These are phyloP conservation scores for Gallinago jamesoni DNA, from an alignment of 2,113 vertebrate species.

Conservation along the genomic window DNA sequence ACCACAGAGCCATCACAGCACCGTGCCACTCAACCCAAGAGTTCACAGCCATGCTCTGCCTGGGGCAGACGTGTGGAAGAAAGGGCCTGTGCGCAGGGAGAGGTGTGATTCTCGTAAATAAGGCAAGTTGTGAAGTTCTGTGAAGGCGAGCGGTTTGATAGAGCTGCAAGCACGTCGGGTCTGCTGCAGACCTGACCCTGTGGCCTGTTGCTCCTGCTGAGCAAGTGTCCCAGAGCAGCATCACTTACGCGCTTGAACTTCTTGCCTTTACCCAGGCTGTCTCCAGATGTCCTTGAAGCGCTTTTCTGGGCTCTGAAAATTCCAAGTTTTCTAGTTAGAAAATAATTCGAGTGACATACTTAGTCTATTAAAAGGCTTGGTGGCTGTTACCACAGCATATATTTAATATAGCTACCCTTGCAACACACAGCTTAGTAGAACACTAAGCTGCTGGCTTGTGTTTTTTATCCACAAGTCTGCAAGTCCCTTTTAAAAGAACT, in stretches of 20 bases:
- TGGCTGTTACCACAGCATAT: not conserved
- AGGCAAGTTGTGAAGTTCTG: not conserved
- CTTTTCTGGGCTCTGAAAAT: not conserved
- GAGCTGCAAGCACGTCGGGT: fast-evolving
- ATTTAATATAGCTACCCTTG: slow-evolving; percentile 1
- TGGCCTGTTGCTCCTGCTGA: not conserved
- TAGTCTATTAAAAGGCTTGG: slow-evolving; percentile 30
- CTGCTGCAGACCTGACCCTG: not conserved
- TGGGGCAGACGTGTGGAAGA: not conserved
- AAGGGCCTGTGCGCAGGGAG: not conserved
- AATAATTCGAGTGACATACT: not conserved
- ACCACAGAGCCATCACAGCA: not conserved
- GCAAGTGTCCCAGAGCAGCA: not conserved
- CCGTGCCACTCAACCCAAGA: not conserved
- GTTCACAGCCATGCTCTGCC: not conserved
- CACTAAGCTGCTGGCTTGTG: slow-evolving; percentile 31
- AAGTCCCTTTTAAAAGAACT: slow-evolving; percentile 37
- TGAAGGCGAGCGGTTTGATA: not conserved
- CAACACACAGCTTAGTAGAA: not conserved
- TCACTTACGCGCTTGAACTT: not conserved
- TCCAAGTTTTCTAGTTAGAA: not conserved
- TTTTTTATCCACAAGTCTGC: slow-evolving; percentile 35
- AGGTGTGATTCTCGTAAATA: slow-evolving; percentile 42
- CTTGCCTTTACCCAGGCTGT: not conserved
- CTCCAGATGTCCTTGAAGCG: not conserved